phyloP scores from a whole-genome alignment of 2,113 vertebrate genomes.

The Paramormyrops kingsleyae region DNA sequence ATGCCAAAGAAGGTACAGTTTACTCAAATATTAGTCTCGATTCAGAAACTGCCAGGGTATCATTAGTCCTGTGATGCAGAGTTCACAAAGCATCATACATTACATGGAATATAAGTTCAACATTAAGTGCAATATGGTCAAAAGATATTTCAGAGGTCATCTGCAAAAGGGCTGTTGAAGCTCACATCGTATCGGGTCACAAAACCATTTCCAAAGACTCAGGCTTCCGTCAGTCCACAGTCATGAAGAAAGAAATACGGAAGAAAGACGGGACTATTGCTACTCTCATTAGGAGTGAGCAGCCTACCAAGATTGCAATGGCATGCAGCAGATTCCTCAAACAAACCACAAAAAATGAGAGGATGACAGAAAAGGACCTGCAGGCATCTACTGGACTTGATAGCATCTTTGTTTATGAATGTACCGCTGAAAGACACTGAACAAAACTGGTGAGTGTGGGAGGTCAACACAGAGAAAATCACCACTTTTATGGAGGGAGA shows the following conservation, averaged over 20 bases:
- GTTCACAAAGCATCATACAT: not conserved
- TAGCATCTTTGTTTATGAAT: not conserved
- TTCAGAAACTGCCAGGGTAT: not conserved
- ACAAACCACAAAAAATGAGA: not conserved
- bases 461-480: not conserved
- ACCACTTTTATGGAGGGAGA: not conserved
- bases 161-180: not conserved
- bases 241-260: not conserved
- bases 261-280: not conserved
- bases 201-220: not conserved
- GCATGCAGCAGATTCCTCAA: not conserved
- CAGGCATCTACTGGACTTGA: not conserved
- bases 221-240: not conserved
- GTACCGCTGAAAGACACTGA: not conserved
- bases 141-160: not conserved
- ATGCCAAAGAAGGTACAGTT: not conserved
- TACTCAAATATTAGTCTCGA: not conserved
- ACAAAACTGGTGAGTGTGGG: not conserved
- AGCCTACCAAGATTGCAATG: not conserved
- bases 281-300: not conserved
- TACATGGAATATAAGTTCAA: not conserved
- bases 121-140: not conserved
- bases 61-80: not conserved
- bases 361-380: not conserved
- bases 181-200: not conserved